These are phyloP conservation scores for Tetragonula carbonaria DNA, from an alignment of 2,888 invertebrate genomes.

Conservation along the genomic window DNA sequence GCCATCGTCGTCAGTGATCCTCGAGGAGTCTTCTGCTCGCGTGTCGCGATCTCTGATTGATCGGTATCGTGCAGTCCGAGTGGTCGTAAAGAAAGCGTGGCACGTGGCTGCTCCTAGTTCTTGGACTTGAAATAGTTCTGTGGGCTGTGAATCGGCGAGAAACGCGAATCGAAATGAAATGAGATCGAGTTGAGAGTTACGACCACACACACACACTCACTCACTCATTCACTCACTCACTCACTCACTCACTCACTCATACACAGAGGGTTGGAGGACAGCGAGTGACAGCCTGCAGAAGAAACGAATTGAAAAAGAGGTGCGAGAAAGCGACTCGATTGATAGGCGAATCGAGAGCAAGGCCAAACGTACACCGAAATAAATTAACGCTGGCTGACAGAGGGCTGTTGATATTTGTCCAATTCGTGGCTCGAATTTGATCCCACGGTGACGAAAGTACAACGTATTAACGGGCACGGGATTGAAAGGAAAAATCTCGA, in stretches of 20 bases:
- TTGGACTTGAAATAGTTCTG: no score
- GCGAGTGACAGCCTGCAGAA: neutral
- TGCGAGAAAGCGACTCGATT: neutral
- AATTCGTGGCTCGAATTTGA: conserved; percentile 2
- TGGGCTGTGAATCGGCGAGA: no score
- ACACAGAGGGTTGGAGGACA: neutral
- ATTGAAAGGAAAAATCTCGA: neutral
- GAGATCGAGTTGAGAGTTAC: no score
- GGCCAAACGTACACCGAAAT: conserved; percentile 31
- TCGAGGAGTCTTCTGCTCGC: neutral
- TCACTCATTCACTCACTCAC: no score
- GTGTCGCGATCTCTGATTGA: conserved; percentile 10
- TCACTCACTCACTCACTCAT: no score
- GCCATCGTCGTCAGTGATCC: conserved; percentile 11
- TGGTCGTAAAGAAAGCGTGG: no score
- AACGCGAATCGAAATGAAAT: no score
- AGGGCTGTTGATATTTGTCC: conserved; percentile 29
- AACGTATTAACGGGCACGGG: no score
- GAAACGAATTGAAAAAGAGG: neutral
- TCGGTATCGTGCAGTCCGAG: neutral
- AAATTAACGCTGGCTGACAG: conserved; percentile 23
- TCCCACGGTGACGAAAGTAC: neutral
- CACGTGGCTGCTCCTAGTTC: no score
- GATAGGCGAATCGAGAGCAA: conserved; percentile 32
- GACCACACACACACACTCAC: no score